phyloP scores from a whole-genome alignment of 2,888 invertebrate species.

The Polymixis lichenea region DNA sequence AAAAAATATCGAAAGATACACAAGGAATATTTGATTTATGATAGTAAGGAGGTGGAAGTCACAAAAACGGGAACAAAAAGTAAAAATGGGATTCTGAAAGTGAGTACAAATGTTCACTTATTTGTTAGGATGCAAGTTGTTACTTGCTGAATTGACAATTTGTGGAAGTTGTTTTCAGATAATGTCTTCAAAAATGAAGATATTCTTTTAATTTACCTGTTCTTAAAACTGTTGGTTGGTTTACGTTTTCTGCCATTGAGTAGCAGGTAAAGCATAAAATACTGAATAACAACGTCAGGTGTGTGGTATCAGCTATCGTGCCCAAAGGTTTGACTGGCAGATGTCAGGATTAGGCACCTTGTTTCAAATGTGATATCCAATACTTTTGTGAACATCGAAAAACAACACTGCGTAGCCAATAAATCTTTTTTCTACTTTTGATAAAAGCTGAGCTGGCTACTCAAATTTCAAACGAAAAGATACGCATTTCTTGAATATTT shows the following conservation, averaged over 20 bases:
- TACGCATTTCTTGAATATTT: slow-evolving; percentile 7
- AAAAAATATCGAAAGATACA: slow-evolving; percentile 48
- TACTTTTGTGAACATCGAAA: slow-evolving; percentile 44
- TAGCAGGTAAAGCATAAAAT: slow-evolving; percentile 28
- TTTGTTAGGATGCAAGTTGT: neutral
- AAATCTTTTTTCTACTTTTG: slow-evolving; percentile 26
- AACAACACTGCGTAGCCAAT: slow-evolving; percentile 21
- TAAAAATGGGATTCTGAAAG: slow-evolving; percentile 12
- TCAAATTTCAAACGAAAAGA: slow-evolving; percentile 13
- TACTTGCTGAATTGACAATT: neutral
- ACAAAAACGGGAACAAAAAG: slow-evolving; percentile 18
- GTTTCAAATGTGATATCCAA: slow-evolving; percentile 51
- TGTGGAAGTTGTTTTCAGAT: neutral
- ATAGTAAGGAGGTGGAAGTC: slow-evolving; percentile 39
- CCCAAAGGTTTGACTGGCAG: slow-evolving; percentile 54
- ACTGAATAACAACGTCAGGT: slow-evolving; percentile 32
- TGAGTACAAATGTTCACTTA: slow-evolving; percentile 10
- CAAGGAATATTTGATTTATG: slow-evolving; percentile 61
- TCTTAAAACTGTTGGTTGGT: neutral
- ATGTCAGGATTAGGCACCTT: slow-evolving; percentile 45
- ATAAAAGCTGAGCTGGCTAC: slow-evolving; percentile 16
- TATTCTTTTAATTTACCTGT: neutral
- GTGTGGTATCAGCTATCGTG: slow-evolving; percentile 34
- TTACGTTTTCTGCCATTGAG: slow-evolving; percentile 1
- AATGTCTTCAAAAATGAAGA: neutral